These are phyloP conservation scores for Aricia artaxerxes DNA, from an alignment of 2,888 invertebrate species.

Conservation along the genomic window DNA sequence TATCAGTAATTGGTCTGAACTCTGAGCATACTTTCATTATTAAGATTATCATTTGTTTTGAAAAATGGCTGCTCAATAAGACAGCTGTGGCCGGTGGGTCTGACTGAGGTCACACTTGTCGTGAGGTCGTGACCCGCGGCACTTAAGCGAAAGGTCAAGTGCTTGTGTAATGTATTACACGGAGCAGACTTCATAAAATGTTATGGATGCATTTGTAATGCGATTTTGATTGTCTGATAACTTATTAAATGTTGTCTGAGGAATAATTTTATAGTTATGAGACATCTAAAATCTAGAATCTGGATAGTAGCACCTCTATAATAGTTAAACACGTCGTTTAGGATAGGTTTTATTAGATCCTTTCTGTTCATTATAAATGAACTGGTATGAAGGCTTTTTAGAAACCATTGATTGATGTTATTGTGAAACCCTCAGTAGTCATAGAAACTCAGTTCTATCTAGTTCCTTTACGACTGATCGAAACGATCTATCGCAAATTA, in stretches of 20 bases:
- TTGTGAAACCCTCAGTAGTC: no score
- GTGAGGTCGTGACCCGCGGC: constrained; percentile 12
- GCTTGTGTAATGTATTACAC: neutral
- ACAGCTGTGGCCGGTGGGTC: neutral
- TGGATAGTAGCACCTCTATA: no score
- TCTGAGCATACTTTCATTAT: neutral
- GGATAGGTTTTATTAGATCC: no score
- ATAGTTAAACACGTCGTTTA: no score
- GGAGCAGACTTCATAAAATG: constrained; percentile 2
- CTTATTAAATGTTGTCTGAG: neutral
- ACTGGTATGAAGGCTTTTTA: no score
- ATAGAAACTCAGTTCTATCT: no score
- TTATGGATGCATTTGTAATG: neutral
- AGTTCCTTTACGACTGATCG: no score
- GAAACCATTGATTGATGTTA: no score
- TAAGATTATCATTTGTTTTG: neutral
- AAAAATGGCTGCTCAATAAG: neutral
- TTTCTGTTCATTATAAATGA: no score
- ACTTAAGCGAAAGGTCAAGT: constrained; percentile 17
- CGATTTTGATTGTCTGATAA: neutral
- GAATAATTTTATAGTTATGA: neutral
- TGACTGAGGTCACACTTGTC: constrained; percentile 24
- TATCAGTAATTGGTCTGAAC: neutral
- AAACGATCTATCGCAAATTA: no score
- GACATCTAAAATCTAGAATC: neutral